Base-by-base conservation (phyloP, 2,113 vertebrate genomes). In the Sorex araneus region DNA sequence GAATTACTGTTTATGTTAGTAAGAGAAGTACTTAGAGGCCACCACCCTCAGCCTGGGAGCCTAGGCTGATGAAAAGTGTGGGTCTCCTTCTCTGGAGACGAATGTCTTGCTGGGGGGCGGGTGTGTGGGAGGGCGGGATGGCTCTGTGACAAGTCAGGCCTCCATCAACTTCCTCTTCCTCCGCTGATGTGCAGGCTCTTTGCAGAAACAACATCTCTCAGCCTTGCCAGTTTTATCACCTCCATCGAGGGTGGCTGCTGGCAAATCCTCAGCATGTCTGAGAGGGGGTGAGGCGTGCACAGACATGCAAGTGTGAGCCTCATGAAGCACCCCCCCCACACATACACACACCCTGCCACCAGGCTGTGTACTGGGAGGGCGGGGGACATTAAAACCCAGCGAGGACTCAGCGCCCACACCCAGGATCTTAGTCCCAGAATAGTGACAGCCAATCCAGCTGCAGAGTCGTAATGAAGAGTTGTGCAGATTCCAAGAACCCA, bases 391-490 rank as follows among this genome's bases (percentile, higher is more conserved):
- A 95, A 97, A 97, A 97, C 97, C 97, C 97, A 85, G 2, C 82
- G 90, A 96, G 96, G 66, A 81, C 95, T 97, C 94, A 84, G 96
- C 94, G 97, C 92, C 95, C 54, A 92, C 94, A 93, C 95, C 97
- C 93, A 97, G 57, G 18, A 95, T 88, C 96, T 93, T 97, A 97
- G 96, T 96, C 96, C 95, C 93, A 88, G 92, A 0, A 93, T 96
- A 97, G 98, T 97, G 97, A 97, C 93, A 95, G 97, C 92, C 90
- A 96, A 97, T 96, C 98, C 97, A 97, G 97, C 97, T 97, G 97
- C 95, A 98, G 97, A 97, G 97, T 92, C 84, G 93, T 95, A 96
- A 97, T 95, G 91, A 97, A 97, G 95, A 90, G 1, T 92, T 96
- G 96, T 71, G 97, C 81, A 80, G 94, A 97, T 91, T 96, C 95